Evolutionary conservation across 2,888 invertebrate species (phyloP), one percentile per base, ranked within the genome.

Genomic region (Volucella zonaria): DNA sequence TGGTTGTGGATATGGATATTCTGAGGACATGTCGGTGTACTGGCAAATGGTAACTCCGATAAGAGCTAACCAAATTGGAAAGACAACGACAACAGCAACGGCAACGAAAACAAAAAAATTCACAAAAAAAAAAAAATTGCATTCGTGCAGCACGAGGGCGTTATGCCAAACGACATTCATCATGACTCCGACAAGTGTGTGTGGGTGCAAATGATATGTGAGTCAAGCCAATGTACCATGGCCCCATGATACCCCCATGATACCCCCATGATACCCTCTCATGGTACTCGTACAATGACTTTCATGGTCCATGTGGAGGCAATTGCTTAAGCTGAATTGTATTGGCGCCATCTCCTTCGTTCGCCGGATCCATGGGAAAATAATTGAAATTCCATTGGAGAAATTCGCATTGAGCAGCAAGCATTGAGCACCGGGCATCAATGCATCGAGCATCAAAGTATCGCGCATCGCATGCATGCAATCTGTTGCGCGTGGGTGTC

Each of bases 381-480:
- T 83, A 83, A 79, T 83, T 83, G 66, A 75, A 79, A 83, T 83
- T 83, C 83, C 83, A 76, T 83, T 83, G 83, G 83, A 79, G 83
- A 83, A 83, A 83, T 79, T 79, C 49, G 70, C 79, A 52, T 31
- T 31, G 31, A 31, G 31, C 6, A 31, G 6, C 6, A 6, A 6
- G 31, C 31, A 31, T 31, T 23, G 31, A 31, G 31, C 4, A 31
- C 6, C 31, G 6, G 6, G 31, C 31, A 31, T 31, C 31, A 6
- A 31, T 6, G 31, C 6, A 1, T 74, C 43, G 74, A 64, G 42
- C 59, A 70, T 31, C 31, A 6, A 31, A 31, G 31, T 31, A 1
- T 74, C 43, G 74, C 68, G 42, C 59, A 70, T 81, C 45, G 71
- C 67, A 75, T 75, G 64, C 70, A 75, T 75, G 70, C 71, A 66